Evolutionary conservation across 92 coral and sea anemone species (phyloP).

Genomic region (Anthopleura xanthogrammica): DNA sequence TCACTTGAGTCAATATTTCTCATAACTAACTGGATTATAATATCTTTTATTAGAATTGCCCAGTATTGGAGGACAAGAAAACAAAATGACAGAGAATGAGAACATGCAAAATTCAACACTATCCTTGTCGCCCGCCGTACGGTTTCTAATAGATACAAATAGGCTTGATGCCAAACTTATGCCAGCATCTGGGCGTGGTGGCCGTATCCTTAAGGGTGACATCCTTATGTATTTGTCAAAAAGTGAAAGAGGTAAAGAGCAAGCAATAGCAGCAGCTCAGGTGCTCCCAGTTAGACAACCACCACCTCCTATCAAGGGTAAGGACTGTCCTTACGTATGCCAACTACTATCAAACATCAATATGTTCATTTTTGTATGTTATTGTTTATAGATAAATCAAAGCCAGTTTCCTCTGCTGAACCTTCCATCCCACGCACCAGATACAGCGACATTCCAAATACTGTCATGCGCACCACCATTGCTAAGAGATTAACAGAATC

Average conservation of each 20-base stretch:
- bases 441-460: constrained; percentile 62
- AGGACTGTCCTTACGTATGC: neutral
- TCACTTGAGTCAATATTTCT: neutral
- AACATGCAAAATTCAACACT: neutral
- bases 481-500: constrained; percentile 87
- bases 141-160: constrained; percentile 76
- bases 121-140: constrained; percentile 82
- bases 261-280: constrained; percentile 23
- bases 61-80: neutral
- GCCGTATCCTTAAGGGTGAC: constrained; percentile 90
- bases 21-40: neutral
- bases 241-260: constrained; percentile 35
- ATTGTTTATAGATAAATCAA: neutral
- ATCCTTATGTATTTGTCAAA: constrained; percentile 72
- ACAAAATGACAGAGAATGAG: neutral
- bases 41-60: neutral
- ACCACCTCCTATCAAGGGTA: neutral
- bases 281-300: neutral
- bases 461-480: constrained; percentile 67
- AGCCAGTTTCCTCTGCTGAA: neutral
- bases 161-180: constrained; percentile 71
- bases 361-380: too few species aligned
- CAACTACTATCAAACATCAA: neutral
- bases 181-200: constrained; percentile 88
- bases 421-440: constrained; percentile 19